Evolutionary conservation across 2,113 vertebrate genomes (phyloP), one percentile per base, ranked within the genome.

Genomic region (Butorides virescens): DNA sequence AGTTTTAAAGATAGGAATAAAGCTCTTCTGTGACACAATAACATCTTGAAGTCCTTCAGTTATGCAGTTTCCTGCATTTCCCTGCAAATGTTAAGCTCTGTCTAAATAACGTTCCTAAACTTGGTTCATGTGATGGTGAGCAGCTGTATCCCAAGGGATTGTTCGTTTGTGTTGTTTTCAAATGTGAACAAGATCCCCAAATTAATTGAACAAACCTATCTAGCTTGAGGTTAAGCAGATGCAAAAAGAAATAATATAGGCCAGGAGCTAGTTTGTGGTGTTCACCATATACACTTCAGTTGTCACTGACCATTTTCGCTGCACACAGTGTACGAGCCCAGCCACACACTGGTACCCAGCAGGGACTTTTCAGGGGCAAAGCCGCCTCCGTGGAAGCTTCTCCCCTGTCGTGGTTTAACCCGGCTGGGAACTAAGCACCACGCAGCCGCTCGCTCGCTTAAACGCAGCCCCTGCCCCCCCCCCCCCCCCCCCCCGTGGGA

Each of bases 251-350:
- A 46, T 46, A 49, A 9, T 10, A 10, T 3, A 16, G 26, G 16
- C 10, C 34, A 65, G 49, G 36, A 86, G 37, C 19, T 62, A 63
- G 9, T 55, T 77, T 68, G 18, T n/a, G 5, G 32, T n/a, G 29
- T 26, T 19, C 10, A 22, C 14, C 0, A 0, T 17, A 42, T 36
- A n/a, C 42, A 44, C 47, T 78, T 75, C 25, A 8, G 82, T 72
- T 78, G 26, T 32, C 70, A 9, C 32, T 56, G 39, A 17, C 30
- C 3, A 1, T 47, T 84, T 74, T n/a, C 44, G 12, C 32, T 22
- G 27, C 39, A 44, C 21, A 3, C 2, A 9, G 3, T 3, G 10
- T 32, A 10, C 0, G 1, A 65, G 58, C 29, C 27, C 2, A 4
- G 34, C 46, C 3, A 1, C 2, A 2, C 20, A 3, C 32, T 9